Conservation (phyloP, 2,888 invertebrate species). For the Brachyptera risi region DNA sequence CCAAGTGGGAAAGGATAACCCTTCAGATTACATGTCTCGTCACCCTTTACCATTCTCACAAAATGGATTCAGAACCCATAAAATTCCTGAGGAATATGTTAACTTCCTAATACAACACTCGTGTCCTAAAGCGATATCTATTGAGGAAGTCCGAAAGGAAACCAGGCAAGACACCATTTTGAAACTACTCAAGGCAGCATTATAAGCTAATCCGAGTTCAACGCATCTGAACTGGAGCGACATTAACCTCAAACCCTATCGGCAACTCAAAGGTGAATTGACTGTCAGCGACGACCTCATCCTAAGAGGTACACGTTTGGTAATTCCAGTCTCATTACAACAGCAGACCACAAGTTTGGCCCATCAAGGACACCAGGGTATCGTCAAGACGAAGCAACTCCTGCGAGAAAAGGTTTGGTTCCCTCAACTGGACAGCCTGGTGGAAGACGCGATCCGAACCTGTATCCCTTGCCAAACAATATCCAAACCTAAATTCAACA, state of each 20-base stretch:
- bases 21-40: background rate
- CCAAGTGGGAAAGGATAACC: background rate
- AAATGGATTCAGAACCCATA: background rate
- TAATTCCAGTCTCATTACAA: background rate
- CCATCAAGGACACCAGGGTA: constrained; percentile 7
- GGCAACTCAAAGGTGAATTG: no score
- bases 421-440: background rate
- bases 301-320: background rate
- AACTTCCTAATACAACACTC: background rate
- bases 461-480: background rate
- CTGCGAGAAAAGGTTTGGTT: constrained; percentile 9
- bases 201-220: no score
- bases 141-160: background rate
- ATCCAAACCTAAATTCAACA: background rate
- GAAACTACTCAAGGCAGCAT: background rate
- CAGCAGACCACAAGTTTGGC: background rate
- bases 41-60: background rate
- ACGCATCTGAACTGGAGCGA: no score
- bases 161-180: background rate
- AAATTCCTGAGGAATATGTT: background rate
- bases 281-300: background rate
- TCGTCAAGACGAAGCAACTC: no score
- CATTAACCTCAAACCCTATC: no score
- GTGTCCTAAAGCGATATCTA: background rate
- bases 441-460: background rate